phyloP scores from a whole-genome alignment of 2,797 vertebrate genomes.

The Zalophus californianus region DNA sequence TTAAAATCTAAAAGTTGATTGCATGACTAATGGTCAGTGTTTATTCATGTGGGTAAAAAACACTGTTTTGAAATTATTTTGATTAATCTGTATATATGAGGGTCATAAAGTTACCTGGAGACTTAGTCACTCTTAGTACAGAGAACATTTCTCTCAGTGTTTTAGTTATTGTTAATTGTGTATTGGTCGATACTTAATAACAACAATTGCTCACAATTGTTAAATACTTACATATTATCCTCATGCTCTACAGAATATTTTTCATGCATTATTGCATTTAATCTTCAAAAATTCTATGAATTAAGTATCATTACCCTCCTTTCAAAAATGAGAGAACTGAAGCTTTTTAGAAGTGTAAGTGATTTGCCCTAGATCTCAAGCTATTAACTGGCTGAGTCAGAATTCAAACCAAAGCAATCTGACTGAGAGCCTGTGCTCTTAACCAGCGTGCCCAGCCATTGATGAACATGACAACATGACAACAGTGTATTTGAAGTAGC shows the following conservation, averaged over 20 bases:
- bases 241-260: background rate
- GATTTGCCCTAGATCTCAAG: constrained; percentile 9
- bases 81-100: background rate
- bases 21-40: background rate
- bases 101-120: background rate
- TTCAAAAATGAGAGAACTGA: constrained; percentile 56
- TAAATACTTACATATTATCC: constrained; percentile 40
- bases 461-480: background rate
- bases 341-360: background rate
- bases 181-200: constrained; percentile 15
- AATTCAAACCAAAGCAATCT: background rate
- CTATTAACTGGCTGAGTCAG: constrained; percentile 1
- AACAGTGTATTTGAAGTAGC: background rate
- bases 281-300: constrained; percentile 49
- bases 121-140: background rate
- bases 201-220: background rate
- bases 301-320: constrained; percentile 27
- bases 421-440: background rate
- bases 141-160: background rate
- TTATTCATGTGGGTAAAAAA: background rate
- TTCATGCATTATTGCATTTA: constrained; percentile 46
- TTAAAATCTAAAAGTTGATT: background rate
- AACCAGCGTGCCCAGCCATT: background rate
- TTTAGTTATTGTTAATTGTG: background rate
- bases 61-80: background rate